Conservation (phyloP, 2,797 vertebrate genomes). For the Pseudomugil tenellus region DNA sequence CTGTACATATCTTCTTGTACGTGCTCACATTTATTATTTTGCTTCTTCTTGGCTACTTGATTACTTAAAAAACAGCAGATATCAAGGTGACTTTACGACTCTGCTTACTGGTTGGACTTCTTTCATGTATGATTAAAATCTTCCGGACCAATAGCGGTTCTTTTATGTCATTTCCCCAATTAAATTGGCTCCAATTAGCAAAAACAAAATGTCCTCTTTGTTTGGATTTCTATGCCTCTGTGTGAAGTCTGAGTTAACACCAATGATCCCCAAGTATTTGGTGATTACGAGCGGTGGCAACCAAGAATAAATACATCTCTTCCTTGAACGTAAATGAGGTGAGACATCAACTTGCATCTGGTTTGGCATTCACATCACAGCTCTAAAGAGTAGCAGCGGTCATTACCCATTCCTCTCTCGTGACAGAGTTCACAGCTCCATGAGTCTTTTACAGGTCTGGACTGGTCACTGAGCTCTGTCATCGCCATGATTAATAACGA, state of each 20-base stretch:
- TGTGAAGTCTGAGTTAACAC: constrained; percentile 34
- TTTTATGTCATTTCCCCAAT: constrained; percentile 76
- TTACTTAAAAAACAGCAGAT: neutral
- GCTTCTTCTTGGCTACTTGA: neutral
- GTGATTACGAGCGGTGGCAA: constrained; percentile 35
- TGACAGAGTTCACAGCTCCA: constrained; percentile 11
- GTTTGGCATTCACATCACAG: constrained; percentile 43
- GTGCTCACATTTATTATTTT: neutral
- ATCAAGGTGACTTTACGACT: neutral
- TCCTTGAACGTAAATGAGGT: constrained; percentile 58
- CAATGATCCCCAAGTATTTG: constrained; percentile 22
- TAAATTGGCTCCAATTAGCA: constrained; percentile 76
- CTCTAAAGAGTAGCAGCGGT: constrained; percentile 40
- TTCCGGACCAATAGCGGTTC: constrained; percentile 74
- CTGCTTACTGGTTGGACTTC: neutral
- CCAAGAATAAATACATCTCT: constrained; percentile 22
- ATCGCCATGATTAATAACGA: constrained; percentile 45
- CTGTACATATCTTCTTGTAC: neutral
- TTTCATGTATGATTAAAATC: constrained; percentile 1
- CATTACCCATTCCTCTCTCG: constrained; percentile 40
- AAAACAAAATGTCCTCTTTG: constrained; percentile 66
- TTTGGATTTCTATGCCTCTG: constrained; percentile 35
- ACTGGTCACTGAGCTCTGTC: constrained; percentile 37
- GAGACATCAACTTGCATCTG: constrained; percentile 28
- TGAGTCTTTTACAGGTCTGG: constrained; percentile 38